phyloP scores from a whole-genome alignment of 2,113 vertebrate genomes.

The Trachemys scripta region DNA sequence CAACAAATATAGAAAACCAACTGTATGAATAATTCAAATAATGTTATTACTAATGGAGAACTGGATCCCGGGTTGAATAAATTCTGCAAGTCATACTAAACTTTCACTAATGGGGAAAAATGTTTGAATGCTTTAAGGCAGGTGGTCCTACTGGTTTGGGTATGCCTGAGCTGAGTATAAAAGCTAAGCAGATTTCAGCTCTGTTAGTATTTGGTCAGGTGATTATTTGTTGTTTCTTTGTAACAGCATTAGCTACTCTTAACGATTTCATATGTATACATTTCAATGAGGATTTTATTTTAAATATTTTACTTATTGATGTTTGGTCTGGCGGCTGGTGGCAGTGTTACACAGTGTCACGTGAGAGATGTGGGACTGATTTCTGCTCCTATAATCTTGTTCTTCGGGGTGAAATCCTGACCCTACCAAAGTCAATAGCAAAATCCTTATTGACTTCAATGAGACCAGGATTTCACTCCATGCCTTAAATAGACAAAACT shows the following conservation, averaged over 20 bases:
- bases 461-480: not conserved
- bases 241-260: not conserved
- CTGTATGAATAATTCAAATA: not conserved
- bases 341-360: not conserved
- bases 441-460: not conserved
- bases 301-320: not conserved
- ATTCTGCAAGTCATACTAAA: not conserved
- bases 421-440: not conserved
- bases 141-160: not conserved
- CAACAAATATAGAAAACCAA: not conserved
- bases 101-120: not conserved
- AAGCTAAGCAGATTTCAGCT: not conserved
- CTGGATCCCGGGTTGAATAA: not conserved
- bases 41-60: not conserved
- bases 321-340: not conserved
- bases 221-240: not conserved
- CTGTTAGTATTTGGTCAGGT: slow-evolving; percentile 3
- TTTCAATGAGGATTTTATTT: not conserved
- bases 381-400: not conserved
- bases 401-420: not conserved
- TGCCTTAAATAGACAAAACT: not conserved
- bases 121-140: not conserved
- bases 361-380: not conserved
- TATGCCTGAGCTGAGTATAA: not conserved
- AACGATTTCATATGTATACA: not conserved